Evolutionary conservation across 2,797 vertebrate genomes (phyloP), one percentile per base, ranked within the genome.

Genomic region (Tapirus indicus): DNA sequence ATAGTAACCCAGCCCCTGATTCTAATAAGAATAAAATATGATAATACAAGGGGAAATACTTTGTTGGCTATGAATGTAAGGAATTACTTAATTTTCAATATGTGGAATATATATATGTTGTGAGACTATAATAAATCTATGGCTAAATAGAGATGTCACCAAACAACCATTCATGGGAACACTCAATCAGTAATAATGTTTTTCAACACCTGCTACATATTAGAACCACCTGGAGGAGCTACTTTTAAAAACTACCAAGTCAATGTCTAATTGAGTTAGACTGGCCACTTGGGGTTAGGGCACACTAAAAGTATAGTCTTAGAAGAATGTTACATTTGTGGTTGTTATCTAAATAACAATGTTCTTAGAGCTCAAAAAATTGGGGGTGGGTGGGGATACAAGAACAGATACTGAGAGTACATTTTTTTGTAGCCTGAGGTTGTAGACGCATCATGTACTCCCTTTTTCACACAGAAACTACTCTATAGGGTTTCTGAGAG

Each of bases 71-170:
- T 4, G 66, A 62, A 60, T 72, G 2, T 47, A 92, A 44, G 62
- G 71, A 21, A 11, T 83, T 52, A 56, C 79, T 93, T 71, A 75
- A 80, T 72, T 91, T 96, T 94, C 44, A 92, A 2, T 23, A 52
- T 18, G 12, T 35, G n/a, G 29, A 41, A 56, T 84, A 29, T 52
- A 21, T 25, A 5, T n/a, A 64, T 29, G 14, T 35, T 54, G 7
- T 78, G 49, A 91, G 85, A 62, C n/a, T 80, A 58, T 9, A 84
- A 69, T 74, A 74, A 78, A 60, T 44, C 38, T 75, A 14, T 56
- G 41, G 78, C 47, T 78, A 56, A 80, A 72, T 12, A 62, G 10
- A 47, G 60, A 54, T 68, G 35, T 71, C 47, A 38, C n/a, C 77
- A 78, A 91, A 88, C n/a, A 78, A 5, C 10, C 44, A 18, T 82